Evolutionary conservation across 2,797 vertebrate species (phyloP), one percentile per base, ranked within the genome.

Genomic region (Labroides dimidiatus): DNA sequence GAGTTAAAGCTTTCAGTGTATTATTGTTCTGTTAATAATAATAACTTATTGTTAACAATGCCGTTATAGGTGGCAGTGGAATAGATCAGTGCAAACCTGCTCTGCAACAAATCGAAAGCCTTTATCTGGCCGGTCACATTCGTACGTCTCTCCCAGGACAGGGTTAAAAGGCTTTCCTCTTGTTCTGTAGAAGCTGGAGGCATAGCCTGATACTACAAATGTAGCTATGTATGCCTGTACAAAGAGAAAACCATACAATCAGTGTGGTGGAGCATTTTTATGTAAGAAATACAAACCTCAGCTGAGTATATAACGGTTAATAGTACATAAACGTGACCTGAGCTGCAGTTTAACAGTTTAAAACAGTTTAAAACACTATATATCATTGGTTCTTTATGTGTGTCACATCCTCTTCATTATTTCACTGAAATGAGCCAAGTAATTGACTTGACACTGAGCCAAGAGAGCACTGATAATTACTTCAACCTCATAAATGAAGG

Each of bases 151-250:
- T 77, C 98, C 98, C 50, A 99, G 93, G 56, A 99, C 92, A 0
- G 98, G 98, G 82, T 99, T 99, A 85, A 99, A 99, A 23, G 98
- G 98, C 73, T 99, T 99, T 80, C 97, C 97, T 54, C 96, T 97
- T 4, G 97, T 97, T 85, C 98, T 90, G 93, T 96, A 97, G 91
- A 96, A 97, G 92, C 96, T 99, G 66, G 97, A 96, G 1, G 98
- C 95, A 33, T 99, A 99, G 0, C 95, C 95, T 0, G 98, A 99
- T 39, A 98, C 93, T 2, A 97, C 96, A 67, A 99, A 99, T 0
- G 97, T 96, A 50, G 98, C 96, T 48, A 99, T 92, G 45, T 97
- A 99, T 11, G 97, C 95, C 98, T 99, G 67, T 23, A 82, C 30
- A 79, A 20, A 42, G 23, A 69, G 8, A 67, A 41, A 62, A 8